Evolutionary conservation across 2,797 vertebrate genomes (phyloP), one percentile per base, ranked within the genome.

Genomic region (Cercopithecus diana): DNA sequence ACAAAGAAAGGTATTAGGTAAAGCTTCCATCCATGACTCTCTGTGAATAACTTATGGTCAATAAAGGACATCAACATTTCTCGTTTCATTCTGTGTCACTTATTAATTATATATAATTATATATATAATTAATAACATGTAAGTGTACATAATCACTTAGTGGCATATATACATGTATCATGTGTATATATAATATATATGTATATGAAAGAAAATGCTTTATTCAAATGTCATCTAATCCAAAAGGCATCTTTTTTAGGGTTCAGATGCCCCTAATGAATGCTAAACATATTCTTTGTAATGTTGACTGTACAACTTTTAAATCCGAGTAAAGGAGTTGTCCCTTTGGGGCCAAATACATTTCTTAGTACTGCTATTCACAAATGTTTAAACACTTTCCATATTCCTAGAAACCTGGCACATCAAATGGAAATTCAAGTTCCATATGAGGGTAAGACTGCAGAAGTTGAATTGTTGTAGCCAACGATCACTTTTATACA

Each of bases 341-440:
- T 95, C 26, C 88, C 77, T 93, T 90, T 85, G 36, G 33, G 22
- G 12, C 28, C 14, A n/a, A 89, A 39, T 76, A 36, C 11, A 79
- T 93, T 95, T 96, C 48, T 97, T 88, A 26, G 8, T 77, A n/a
- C 12, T 81, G 20, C 33, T 91, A 93, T 55, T 91, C 73, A 95
- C 24, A 90, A 97, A 85, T 20, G 20, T 91, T 95, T 93, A 92
- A 96, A 91, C 5, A 45, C 20, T 93, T 95, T 80, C 41, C 52
- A 57, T 67, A 89, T 89, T 95, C 52, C n/a, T 82, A 77, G 73
- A 93, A 92, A 45, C 26, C 52, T 89, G 50, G 43, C 50, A 83
- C 50, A 73, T 26, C 50, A 72, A 72, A 85, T 43, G 57, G 43
- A 96, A 92, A 95, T 77, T 57, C 26, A 50, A 70, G 19, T 96